Conservation (phyloP, 2,888 invertebrate species). For the Orthosia gracilis region DNA sequence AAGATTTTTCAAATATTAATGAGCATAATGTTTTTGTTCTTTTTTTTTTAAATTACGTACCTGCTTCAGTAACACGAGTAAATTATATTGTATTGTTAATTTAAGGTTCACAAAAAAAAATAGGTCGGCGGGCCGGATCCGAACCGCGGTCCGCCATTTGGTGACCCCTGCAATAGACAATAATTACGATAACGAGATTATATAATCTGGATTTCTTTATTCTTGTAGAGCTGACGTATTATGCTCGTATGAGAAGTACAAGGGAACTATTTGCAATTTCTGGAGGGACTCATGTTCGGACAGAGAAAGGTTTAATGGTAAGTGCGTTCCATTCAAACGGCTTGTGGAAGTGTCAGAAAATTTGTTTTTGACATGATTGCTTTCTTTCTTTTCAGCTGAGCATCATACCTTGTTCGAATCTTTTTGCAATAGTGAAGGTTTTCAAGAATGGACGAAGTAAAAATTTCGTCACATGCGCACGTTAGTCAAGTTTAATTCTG, state of each 20-base stretch:
- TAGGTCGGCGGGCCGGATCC: too few relatives aligned
- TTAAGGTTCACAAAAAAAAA: background rate
- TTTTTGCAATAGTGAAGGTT: background rate
- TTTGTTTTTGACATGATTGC: background rate
- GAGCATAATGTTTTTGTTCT: too few relatives aligned
- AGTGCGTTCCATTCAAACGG: slow-evolving; percentile 16
- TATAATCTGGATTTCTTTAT: slow-evolving; percentile 4
- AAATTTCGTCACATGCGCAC: background rate
- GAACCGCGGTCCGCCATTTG: too few relatives aligned
- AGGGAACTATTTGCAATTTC: slow-evolving; percentile 28
- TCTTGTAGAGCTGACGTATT: slow-evolving; percentile 37
- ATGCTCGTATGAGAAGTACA: background rate
- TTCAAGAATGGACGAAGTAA: background rate
- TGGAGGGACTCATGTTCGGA: slow-evolving; percentile 37
- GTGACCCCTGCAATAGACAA: background rate
- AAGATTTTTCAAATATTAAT: too few relatives aligned
- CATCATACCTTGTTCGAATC: background rate
- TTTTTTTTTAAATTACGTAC: too few relatives aligned
- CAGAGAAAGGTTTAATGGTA: background rate
- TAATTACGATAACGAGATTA: background rate
- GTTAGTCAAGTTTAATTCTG: background rate
- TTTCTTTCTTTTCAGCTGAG: background rate
- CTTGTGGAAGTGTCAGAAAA: background rate
- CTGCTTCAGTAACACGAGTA: too few relatives aligned
- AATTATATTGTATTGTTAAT: background rate